Conservation (phyloP, 1,140 invertebrate genomes). For the Drosophila tani region DNA sequence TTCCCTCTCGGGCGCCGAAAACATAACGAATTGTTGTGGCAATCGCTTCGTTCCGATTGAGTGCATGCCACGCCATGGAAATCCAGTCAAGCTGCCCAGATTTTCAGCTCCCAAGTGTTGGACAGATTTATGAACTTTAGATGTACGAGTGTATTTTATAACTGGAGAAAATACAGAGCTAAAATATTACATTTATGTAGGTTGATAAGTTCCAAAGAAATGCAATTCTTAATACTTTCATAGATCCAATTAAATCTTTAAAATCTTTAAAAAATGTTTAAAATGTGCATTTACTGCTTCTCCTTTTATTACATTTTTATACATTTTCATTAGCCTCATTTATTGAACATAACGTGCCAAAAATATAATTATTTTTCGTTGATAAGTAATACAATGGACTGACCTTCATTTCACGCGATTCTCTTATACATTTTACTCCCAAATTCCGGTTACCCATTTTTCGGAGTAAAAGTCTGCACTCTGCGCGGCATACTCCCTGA, state of each 20-base stretch:
- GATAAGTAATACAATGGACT: neutral
- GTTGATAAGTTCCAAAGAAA: too few relatives aligned
- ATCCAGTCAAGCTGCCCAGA: conserved; percentile 45
- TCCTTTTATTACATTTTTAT: neutral
- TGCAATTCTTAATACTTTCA: too few relatives aligned
- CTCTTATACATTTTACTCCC: neutral
- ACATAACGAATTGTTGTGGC: conserved; percentile 83
- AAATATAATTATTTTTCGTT: neutral
- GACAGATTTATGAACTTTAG: conserved; percentile 41
- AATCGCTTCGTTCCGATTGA: conserved; percentile 82
- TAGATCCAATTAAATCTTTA: too few relatives aligned
- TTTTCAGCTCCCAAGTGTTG: conserved; percentile 38
- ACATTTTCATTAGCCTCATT: neutral
- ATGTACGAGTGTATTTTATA: neutral
- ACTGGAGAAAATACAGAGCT: too few relatives aligned
- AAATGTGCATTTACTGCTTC: too few relatives aligned
- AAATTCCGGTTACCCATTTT: neutral
- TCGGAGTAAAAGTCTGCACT: conserved; percentile 1
- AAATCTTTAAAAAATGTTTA: too few relatives aligned
- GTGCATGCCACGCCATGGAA: conserved; percentile 74
- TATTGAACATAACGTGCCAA: too few relatives aligned
- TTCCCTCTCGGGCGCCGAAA: conserved; percentile 69
- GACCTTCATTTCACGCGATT: neutral
- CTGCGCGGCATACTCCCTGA: neutral
- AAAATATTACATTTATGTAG: too few relatives aligned